Percentiles rank a stretch among this genome's conserved stretches.
Conservation (phyloP, 2,113 vertebrate species). For the Phaethon lepturus region DNA sequence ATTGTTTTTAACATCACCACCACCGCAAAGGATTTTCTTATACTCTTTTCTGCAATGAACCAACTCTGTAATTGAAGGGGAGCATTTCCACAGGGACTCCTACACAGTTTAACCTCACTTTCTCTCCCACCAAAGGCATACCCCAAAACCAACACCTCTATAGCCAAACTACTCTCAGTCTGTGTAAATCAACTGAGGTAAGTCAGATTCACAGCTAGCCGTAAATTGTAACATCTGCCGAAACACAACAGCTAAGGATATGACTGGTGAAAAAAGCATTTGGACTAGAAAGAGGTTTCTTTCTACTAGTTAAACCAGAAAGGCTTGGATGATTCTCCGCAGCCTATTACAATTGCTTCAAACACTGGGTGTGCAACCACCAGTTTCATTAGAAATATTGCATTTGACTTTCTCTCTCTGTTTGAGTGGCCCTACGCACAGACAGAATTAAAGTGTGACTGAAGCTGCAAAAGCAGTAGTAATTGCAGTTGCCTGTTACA, state of each 20-base stretch:
- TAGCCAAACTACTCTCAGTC: background rate
- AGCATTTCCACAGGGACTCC: background rate
- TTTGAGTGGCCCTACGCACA: background rate
- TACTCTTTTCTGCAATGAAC: background rate
- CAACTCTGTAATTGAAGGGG: background rate
- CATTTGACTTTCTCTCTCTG: background rate
- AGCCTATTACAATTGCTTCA: background rate
- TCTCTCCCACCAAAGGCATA: background rate
- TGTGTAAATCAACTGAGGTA: background rate
- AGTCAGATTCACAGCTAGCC: background rate
- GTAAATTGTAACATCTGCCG: background rate
- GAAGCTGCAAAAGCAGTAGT: background rate
- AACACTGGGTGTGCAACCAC: background rate
- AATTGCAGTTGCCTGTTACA: background rate
- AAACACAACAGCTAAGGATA: background rate
- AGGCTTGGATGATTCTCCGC: background rate
- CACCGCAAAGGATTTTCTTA: background rate
- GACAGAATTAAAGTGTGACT: background rate
- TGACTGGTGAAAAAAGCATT: background rate
- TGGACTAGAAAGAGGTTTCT: background rate
- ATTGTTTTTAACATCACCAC: background rate
- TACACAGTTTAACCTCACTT: background rate
- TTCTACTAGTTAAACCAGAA: constrained; percentile 26
- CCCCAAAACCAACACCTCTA: background rate
- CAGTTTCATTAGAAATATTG: background rate